Conservation (phyloP, 2,113 vertebrate species). For the Gasterosteus aculeatus region DNA sequence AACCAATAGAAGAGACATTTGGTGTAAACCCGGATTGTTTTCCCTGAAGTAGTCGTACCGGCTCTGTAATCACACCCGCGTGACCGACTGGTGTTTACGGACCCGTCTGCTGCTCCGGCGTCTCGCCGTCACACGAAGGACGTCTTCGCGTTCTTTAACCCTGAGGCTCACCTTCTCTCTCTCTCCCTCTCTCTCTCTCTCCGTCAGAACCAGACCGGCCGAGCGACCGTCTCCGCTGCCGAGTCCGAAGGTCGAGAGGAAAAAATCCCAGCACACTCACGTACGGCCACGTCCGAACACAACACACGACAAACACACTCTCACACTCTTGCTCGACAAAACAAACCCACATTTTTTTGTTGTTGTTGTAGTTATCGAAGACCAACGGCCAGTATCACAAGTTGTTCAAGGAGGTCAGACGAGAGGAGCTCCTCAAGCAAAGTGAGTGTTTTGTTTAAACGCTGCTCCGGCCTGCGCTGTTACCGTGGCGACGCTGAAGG, state of each 20-base stretch:
- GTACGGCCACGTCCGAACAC: slow-evolving; percentile 25
- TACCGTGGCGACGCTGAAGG: neutral
- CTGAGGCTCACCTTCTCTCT: no score
- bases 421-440: slow-evolving; percentile 88
- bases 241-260: slow-evolving; percentile 67
- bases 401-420: slow-evolving; percentile 90
- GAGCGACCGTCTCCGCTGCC: slow-evolving; percentile 61
- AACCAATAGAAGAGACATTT: neutral
- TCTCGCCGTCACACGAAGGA: no score
- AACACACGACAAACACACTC: neutral
- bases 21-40: neutral
- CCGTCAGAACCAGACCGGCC: slow-evolving; percentile 64
- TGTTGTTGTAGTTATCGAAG: slow-evolving; percentile 84
- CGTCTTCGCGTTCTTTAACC: no score
- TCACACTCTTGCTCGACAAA: neutral
- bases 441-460: slow-evolving; percentile 83
- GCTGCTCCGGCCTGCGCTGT: no score
- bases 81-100: slow-evolving; percentile 39
- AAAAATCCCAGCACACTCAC: slow-evolving; percentile 70
- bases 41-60: neutral
- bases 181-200: neutral
- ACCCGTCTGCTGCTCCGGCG: slow-evolving; percentile 10
- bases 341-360: neutral
- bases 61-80: slow-evolving; percentile 2
- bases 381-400: slow-evolving; percentile 94